A percentile compares a stretch with the other conserved stretches of the same genome.
phyloP scores from a whole-genome alignment of 2,797 vertebrate genomes.

The Chlorospingus semifuscus region DNA sequence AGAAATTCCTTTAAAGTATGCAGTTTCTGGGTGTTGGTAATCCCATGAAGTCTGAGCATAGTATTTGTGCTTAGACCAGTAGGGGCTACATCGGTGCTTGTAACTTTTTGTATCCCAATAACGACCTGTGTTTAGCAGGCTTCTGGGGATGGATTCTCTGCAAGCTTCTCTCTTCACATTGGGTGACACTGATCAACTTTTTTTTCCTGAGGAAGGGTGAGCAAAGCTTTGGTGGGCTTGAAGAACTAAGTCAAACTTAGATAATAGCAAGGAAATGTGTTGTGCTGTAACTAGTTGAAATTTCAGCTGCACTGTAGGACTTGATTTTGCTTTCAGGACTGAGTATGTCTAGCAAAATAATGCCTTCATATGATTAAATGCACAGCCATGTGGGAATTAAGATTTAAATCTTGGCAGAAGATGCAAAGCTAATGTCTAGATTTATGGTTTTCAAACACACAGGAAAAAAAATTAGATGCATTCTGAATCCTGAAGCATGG shows the following conservation, averaged over 20 bases:
- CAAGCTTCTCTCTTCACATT: background rate
- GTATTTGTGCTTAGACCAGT: background rate
- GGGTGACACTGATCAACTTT: background rate
- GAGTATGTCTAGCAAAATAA: background rate
- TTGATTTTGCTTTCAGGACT: background rate
- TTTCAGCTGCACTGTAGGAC: background rate
- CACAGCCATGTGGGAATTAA: background rate
- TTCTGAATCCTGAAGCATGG: background rate
- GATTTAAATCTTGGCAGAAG: constrained; percentile 12
- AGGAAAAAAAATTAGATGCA: background rate
- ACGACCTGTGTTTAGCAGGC: background rate
- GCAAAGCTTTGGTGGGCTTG: background rate
- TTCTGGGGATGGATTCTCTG: background rate
- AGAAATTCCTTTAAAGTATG: background rate
- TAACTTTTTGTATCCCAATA: background rate
- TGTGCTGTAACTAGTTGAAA: background rate
- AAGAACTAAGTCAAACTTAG: background rate
- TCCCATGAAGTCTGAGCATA: background rate
- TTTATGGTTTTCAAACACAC: background rate
- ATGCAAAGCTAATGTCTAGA: background rate
- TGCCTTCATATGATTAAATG: background rate
- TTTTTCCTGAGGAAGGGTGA: background rate
- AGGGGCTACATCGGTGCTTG: background rate
- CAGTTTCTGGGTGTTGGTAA: background rate
- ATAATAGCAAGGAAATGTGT: background rate